Evolutionary conservation across 2,797 vertebrate genomes (phyloP), one percentile per base, ranked within the genome.

Genomic region (Loriculus beryllinus): DNA sequence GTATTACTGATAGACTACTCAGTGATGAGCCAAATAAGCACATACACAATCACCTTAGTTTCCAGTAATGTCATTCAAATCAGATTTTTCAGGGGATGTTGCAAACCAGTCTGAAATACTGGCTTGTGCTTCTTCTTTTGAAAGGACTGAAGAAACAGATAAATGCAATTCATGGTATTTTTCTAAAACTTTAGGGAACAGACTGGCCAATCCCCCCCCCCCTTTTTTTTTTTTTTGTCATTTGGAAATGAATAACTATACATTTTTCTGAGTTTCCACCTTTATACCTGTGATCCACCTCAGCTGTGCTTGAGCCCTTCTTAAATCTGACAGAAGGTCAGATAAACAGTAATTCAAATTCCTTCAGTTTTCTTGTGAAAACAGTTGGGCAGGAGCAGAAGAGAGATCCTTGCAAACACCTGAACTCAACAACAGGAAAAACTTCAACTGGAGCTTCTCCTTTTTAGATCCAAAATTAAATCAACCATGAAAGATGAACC

Each of bases 11-110:
- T 93, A 43, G 93, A 29, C 39, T 69, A 57, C 69, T 35, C 89
- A 4, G 76, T 69, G 92, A 88, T 88, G 95, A 96, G 92, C 92
- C 54, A 92, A 94, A 92, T 39, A 88, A 93, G 94, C 86, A 89
- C 51, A 35, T 1, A 54, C 78, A 92, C 69, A 43, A 94, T 90
- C 90, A 20, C 84, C 89, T 83, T 42, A 52, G 89, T 91, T 94
- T 70, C 94, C 93, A 92, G 87, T 83, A 96, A 89, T 83, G 91
- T 95, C 94, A 95, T 94, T 96, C 93, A 81, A 88, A 95, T 96
- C 72, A 91, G 69, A 63, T 72, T 63, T 90, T 81, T 67, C 91
- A 62, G 54, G 31, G 65, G 31, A 48, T 26, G 45, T 19, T 77
- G 54, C 48, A 37, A 83, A 83, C 22, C 54, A 11, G 45, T 25